phyloP scores from a whole-genome alignment of 1,140 invertebrate genomes.

The Liolophura sinensis region DNA sequence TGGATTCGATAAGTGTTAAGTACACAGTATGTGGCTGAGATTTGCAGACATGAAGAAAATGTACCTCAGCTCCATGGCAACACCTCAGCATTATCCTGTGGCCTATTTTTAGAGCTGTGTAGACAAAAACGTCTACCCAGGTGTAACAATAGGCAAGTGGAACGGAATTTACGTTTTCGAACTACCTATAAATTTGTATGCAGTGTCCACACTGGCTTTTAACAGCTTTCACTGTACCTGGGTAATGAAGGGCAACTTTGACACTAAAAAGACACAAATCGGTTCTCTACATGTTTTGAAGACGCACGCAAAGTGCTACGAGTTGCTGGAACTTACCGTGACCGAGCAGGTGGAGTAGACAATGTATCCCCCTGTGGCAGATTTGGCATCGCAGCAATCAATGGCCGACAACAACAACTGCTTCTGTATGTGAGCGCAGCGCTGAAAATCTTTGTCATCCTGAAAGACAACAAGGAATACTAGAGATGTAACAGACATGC shows the following conservation, averaged over 20 bases:
- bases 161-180: too few relatives aligned
- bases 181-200: neutral
- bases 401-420: constrained; percentile 94
- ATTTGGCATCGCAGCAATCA: constrained; percentile 92
- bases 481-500: neutral
- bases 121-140: too few relatives aligned
- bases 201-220: too few relatives aligned
- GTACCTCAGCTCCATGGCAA: neutral
- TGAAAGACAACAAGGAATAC: constrained; percentile 49
- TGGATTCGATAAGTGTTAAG: too few relatives aligned
- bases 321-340: constrained; percentile 65
- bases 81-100: neutral
- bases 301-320: neutral
- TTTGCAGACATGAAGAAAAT: too few relatives aligned
- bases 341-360: constrained; percentile 99
- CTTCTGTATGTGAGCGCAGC: constrained; percentile 91
- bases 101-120: neutral
- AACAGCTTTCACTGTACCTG: neutral
- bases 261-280: neutral
- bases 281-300: neutral
- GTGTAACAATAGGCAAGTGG: too few relatives aligned
- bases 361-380: constrained; percentile 88
- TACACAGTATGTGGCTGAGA: too few relatives aligned
- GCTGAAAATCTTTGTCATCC: constrained; percentile 86
- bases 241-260: neutral